Conservation (phyloP, 2,888 invertebrate species). For the Agapostemon virescens region DNA sequence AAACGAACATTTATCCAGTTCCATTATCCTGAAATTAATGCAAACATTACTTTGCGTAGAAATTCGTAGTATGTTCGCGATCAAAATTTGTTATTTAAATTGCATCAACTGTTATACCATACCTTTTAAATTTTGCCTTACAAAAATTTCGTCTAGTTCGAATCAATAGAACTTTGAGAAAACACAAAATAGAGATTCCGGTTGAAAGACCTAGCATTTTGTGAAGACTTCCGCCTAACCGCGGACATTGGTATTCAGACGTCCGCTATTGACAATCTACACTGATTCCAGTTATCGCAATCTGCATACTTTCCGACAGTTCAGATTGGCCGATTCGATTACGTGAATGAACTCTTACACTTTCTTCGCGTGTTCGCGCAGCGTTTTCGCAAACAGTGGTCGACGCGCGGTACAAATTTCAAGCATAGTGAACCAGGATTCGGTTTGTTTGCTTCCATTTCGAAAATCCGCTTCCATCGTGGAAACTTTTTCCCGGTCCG, state of each 20-base stretch:
- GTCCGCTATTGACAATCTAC: neutral
- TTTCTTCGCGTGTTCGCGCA: neutral
- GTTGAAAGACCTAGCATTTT: neutral
- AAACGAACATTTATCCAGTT: no score
- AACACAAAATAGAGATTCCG: no score
- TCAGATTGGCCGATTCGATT: neutral
- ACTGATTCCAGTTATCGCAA: neutral
- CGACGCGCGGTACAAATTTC: neutral
- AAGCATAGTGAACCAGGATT: neutral
- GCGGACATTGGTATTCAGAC: neutral
- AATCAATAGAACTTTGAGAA: neutral
- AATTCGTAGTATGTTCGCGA: no score
- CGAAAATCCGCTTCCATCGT: conserved; percentile 8
- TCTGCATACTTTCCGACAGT: neutral
- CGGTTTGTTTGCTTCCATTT: conserved; percentile 16
- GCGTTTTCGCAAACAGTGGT: neutral
- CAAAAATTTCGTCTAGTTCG: neutral
- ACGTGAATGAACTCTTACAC: neutral
- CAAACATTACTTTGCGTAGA: no score
- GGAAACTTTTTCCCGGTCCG: conserved; percentile 11
- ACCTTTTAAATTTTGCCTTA: neutral
- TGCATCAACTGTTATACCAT: neutral
- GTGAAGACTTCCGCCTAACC: neutral
- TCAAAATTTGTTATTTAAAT: neutral
- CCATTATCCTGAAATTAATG: no score